phyloP scores from a whole-genome alignment of 2,888 invertebrate species.

The Calliopum simillimum region DNA sequence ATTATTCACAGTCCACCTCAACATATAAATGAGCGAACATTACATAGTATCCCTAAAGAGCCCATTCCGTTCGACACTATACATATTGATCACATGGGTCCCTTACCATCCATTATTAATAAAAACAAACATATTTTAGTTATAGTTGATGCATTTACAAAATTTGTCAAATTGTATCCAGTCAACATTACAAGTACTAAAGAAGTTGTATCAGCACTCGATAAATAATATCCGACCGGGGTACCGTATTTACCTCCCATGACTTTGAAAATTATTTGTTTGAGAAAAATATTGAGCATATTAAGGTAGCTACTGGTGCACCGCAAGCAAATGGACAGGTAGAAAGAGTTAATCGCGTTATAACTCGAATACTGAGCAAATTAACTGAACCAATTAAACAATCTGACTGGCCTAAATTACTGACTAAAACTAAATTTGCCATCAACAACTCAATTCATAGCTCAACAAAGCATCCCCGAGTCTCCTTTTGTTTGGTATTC shows the following conservation, averaged over 20 bases:
- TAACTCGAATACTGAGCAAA: conserved; percentile 36
- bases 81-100: background rate
- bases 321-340: conserved; percentile 13
- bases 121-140: no score
- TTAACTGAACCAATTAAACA: conserved; percentile 34
- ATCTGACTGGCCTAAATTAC: conserved; percentile 14
- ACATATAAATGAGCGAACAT: background rate
- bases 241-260: no score
- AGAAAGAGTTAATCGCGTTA: conserved; percentile 24
- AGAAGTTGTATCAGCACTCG: no score
- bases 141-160: no score
- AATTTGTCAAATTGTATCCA: no score
- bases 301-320: background rate
- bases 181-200: no score
- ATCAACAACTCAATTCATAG: conserved; percentile 31
- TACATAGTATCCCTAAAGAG: background rate
- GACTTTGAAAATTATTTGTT: background rate
- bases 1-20: background rate
- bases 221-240: no score
- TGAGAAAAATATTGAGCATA: conserved; percentile 17
- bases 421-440: conserved; percentile 18
- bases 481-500: conserved; percentile 17
- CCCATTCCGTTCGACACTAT: background rate
- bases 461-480: no score
- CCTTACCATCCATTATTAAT: background rate